Percentiles rank a stretch among this genome's conserved stretches.
phyloP scores from a whole-genome alignment of 2,113 vertebrate species.

The Damaliscus lunatus region DNA sequence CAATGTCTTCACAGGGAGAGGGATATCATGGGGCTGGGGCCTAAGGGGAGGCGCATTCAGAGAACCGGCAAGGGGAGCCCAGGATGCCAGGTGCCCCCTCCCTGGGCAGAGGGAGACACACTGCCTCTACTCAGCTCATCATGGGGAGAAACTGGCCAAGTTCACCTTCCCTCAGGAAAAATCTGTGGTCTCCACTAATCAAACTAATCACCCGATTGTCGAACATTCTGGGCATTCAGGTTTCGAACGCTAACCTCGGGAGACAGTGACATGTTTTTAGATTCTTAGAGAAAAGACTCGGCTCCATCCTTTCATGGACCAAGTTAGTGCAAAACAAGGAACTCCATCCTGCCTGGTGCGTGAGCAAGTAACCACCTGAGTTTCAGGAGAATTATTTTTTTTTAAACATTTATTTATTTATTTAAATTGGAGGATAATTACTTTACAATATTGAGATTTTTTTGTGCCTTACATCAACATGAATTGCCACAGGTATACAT shows the following conservation, averaged over 20 bases:
- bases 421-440: background rate
- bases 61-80: accelerated
- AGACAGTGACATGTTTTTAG: background rate
- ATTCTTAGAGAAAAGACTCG: background rate
- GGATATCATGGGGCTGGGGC: background rate
- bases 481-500: background rate
- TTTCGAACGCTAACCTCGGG: background rate
- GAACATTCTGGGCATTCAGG: background rate
- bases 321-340: background rate
- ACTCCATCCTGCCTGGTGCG: background rate
- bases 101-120: background rate
- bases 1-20: background rate
- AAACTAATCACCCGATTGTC: background rate
- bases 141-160: background rate
- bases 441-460: background rate
- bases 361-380: background rate
- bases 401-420: background rate
- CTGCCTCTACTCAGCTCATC: too few species aligned
- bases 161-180: background rate
- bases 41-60: background rate
- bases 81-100: background rate
- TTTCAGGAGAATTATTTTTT: background rate
- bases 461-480: background rate
- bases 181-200: background rate
- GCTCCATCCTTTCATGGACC: background rate